phyloP scores from a whole-genome alignment of 2,888 invertebrate genomes.

The Lepidocyrtoides sp. region DNA sequence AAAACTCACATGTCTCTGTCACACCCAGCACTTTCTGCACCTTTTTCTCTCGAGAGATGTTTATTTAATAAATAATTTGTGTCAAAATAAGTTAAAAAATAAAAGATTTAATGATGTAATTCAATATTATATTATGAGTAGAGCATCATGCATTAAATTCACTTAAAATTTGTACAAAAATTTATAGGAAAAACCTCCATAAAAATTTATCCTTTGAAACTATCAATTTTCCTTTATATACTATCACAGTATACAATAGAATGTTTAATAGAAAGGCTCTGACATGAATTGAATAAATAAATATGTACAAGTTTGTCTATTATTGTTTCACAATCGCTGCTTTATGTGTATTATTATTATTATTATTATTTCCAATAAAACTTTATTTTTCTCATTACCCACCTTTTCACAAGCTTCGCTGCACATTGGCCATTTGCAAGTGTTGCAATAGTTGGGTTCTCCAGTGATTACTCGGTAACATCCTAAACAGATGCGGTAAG shows the following conservation, averaged over 20 bases:
- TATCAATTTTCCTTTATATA: conserved; percentile 30
- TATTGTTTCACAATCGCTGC: background rate
- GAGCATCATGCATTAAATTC: conserved; percentile 42
- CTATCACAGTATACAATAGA: background rate
- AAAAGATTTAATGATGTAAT: conserved; percentile 70
- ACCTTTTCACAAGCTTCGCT: conserved; percentile 82
- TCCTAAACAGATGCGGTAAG: conserved; percentile 73
- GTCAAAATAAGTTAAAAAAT: conserved; percentile 71
- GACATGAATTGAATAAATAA: background rate
- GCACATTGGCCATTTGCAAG: conserved; percentile 82
- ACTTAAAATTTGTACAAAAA: background rate
- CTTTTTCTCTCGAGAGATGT: conserved; percentile 57
- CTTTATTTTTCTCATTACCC: too few species aligned
- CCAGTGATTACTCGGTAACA: conserved; percentile 77
- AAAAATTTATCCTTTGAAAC: background rate
- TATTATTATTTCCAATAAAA: too few species aligned
- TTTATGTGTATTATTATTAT: too few species aligned
- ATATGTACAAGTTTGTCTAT: background rate
- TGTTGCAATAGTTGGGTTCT: conserved; percentile 71
- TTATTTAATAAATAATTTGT: conserved; percentile 76
- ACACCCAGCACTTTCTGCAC: conserved; percentile 67
- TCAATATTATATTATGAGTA: conserved; percentile 53
- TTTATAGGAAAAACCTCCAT: background rate
- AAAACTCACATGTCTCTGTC: conserved; percentile 75
- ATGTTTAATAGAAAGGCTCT: background rate